Evolutionary conservation across 2,113 vertebrate genomes (phyloP), one percentile per base, ranked within the genome.

Genomic region (Rhizomys pruinosus): DNA sequence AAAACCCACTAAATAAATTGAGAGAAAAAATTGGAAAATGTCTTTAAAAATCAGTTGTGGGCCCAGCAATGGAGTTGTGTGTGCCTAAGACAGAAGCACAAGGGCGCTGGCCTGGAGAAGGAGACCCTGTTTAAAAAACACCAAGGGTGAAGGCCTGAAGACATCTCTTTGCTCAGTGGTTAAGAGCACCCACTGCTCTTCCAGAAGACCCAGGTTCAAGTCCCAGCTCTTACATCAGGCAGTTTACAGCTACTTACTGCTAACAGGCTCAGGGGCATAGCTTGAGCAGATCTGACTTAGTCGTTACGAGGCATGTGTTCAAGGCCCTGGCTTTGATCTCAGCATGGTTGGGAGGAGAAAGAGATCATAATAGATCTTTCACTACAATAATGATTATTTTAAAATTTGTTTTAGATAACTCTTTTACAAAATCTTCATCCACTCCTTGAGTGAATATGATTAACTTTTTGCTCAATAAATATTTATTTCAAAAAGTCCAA

Each of bases 1-100:
- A 47, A 15, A 39, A 47, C 10, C 59, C 6, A 52, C 63, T 1
- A 68, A 77, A 84, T 42, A 63, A 69, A 52, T 92, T 77, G 42
- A 59, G 74, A 15, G 12, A 74, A 25, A 47, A 80, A 73, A 80
- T 63, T 87, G 5, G 72, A 91, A 95, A 94, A 80, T 87, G 12
- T 2, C 20, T 88, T 92, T 84, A 47, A 74, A 82, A 64, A 10
- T 5, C 66, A 59, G 25, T 72, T 72, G n/a, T 72, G 63, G 7
- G 63, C 20, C 17, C 19, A 27, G 23, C 22, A n/a, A n/a, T n/a
- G n/a, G n/a, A n/a, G n/a, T 23, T 64, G 7, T n/a, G 2, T 7
- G 69, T 55, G 37, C 3, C 64, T 68, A 17, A 25, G 63, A 34
- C 5, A 29, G 39, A 64, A 34, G 47, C 4, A 84, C 47, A 17